phyloP scores from a whole-genome alignment of 2,888 invertebrate species.

The Octodonta nipae region DNA sequence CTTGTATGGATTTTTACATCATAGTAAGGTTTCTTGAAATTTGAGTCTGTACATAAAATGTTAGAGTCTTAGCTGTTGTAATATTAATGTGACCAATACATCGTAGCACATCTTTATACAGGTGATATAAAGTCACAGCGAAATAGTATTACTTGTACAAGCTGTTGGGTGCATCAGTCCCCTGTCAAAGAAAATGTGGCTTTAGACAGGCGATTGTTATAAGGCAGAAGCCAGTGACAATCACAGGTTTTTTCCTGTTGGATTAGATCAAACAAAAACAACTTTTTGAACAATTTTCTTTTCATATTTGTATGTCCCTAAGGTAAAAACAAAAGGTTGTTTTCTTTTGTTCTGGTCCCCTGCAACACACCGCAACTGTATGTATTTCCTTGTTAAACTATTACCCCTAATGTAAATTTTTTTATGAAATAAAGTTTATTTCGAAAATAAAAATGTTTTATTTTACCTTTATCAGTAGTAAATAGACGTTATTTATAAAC shows the following conservation, averaged over 20 bases:
- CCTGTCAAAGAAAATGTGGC: constrained; percentile 38
- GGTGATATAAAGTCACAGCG: constrained; percentile 32
- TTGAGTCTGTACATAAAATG: neutral
- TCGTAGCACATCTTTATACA: constrained; percentile 21
- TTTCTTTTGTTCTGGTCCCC: constrained; percentile 21
- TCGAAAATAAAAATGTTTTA: no score
- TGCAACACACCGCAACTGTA: constrained; percentile 23
- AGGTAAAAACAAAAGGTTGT: no score
- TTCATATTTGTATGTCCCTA: constrained; percentile 3
- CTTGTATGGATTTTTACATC: no score
- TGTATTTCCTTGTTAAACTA: constrained; percentile 24
- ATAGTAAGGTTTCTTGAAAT: no score
- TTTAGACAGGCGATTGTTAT: constrained; percentile 33
- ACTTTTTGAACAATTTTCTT: neutral
- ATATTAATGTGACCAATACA: constrained; percentile 5
- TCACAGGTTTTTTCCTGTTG: constrained; percentile 24
- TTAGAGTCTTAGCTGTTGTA: no score
- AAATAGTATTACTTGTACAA: constrained; percentile 13
- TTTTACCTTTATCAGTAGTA: no score
- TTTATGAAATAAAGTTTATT: no score
- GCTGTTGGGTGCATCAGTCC: constrained; percentile 46
- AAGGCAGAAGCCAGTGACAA: constrained; percentile 14
- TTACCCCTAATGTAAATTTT: no score
- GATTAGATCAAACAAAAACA: constrained; percentile 5
- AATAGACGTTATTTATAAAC: no score